Conservation (phyloP, 2,888 invertebrate species). For the Aphidoletes aphidimyza region DNA sequence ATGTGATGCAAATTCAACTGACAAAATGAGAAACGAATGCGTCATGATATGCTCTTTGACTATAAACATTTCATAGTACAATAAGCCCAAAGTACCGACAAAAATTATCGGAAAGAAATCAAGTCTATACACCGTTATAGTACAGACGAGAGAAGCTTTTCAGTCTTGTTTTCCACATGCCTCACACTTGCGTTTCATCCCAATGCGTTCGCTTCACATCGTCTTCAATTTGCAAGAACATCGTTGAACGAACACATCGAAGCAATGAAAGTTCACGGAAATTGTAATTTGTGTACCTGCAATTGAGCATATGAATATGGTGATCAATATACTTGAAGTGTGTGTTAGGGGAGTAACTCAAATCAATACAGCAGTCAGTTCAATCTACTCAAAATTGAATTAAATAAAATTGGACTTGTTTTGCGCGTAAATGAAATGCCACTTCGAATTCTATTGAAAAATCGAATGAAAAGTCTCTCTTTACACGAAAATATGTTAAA, state of each 20-base stretch:
- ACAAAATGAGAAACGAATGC: background rate
- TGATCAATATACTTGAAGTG: background rate
- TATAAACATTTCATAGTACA: background rate
- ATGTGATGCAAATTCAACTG: too few relatives aligned
- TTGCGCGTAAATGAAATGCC: too few relatives aligned
- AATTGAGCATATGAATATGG: constrained; percentile 4
- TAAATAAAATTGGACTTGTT: too few relatives aligned
- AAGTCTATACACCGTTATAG: background rate
- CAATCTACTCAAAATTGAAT: too few relatives aligned
- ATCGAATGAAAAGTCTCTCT: too few relatives aligned
- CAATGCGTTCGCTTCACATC: background rate
- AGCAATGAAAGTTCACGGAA: background rate
- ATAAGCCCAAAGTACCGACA: background rate
- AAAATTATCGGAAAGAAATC: too few relatives aligned
- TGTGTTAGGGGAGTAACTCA: background rate
- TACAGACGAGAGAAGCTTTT: background rate
- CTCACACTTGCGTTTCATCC: background rate
- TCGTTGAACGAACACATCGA: background rate
- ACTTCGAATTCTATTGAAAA: too few relatives aligned
- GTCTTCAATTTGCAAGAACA: background rate
- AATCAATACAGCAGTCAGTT: too few relatives aligned
- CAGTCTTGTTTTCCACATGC: background rate
- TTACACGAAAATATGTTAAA: too few relatives aligned
- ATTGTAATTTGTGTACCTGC: background rate
- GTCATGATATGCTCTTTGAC: background rate